phyloP scores from a whole-genome alignment of 2,797 vertebrate genomes.

The Harpagifer antarcticus region DNA sequence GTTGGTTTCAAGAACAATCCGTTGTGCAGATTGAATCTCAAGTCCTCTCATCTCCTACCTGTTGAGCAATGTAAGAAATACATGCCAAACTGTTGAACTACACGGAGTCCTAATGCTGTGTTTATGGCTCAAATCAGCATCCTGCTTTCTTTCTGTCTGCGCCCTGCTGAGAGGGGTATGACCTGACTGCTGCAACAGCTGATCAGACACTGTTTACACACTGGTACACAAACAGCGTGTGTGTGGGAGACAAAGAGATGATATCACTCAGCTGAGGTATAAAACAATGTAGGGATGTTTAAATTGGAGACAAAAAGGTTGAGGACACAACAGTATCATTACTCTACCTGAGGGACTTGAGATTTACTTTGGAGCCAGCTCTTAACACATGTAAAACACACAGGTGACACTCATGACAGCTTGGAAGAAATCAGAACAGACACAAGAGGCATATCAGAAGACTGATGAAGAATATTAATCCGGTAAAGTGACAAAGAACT shows the following conservation, averaged over 20 bases:
- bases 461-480: slow-evolving; percentile 10
- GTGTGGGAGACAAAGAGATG: background rate
- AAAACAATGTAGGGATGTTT: background rate
- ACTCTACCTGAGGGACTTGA: background rate
- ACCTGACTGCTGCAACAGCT: slow-evolving; percentile 46
- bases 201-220: slow-evolving; percentile 46
- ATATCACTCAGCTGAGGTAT: slow-evolving; percentile 1
- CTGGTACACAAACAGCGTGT: slow-evolving; percentile 5
- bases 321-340: background rate
- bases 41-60: background rate
- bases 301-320: background rate
- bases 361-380: background rate
- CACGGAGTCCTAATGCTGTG: slow-evolving; percentile 17
- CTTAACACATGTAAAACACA: background rate
- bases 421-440: background rate
- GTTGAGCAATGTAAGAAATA: slow-evolving; percentile 3
- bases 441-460: background rate
- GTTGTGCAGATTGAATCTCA: background rate
- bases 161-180: slow-evolving; percentile 37
- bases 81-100: background rate
- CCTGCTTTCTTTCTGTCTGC: slow-evolving; percentile 36
- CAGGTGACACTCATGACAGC: background rate
- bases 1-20: background rate
- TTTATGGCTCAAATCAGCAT: slow-evolving; percentile 34
- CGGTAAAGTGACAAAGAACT: slow-evolving; percentile 12